Evolutionary conservation across 2,888 invertebrate species (phyloP).

Genomic region (Holacanthella duospinosa): DNA sequence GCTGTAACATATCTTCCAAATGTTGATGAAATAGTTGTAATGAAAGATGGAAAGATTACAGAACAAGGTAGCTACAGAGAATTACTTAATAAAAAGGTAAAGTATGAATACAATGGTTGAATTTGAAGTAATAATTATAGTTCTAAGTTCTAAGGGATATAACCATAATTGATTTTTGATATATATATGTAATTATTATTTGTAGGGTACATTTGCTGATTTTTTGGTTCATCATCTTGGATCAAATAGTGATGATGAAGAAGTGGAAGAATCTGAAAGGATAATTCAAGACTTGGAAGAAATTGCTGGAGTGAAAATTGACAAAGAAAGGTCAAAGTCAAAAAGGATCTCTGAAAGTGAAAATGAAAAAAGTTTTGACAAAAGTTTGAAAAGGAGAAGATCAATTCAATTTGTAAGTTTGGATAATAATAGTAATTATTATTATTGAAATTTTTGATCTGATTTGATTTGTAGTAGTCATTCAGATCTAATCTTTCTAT

Average conservation of each 20-base stretch:
- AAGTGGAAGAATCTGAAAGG: slow-evolving; percentile 22
- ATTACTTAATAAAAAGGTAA: slow-evolving; percentile 44
- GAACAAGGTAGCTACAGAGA: slow-evolving; percentile 48
- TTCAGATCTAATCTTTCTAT: no score
- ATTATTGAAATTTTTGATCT: no score
- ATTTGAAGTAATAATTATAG: slow-evolving; percentile 38
- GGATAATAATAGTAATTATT: no score
- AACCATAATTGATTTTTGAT: background rate
- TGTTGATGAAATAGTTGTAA: slow-evolving; percentile 47
- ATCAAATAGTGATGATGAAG: slow-evolving; percentile 39
- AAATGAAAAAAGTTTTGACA: background rate
- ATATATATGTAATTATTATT: background rate
- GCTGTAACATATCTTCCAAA: slow-evolving; percentile 47
- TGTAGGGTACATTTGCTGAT: slow-evolving; percentile 44
- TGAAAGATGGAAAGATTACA: slow-evolving; percentile 46
- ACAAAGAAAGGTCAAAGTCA: background rate
- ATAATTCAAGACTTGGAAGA: slow-evolving; percentile 19
- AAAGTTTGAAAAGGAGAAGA: no score
- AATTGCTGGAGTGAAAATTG: slow-evolving; percentile 13
- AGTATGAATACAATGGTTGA: slow-evolving; percentile 42
- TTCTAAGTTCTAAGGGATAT: background rate
- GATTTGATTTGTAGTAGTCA: no score
- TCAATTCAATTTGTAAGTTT: background rate
- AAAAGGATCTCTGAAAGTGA: background rate
- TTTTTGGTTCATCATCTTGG: slow-evolving; percentile 43